These are phyloP conservation scores for Amniataba percoides DNA, from an alignment of 2,797 vertebrate species.

Conservation along the genomic window DNA sequence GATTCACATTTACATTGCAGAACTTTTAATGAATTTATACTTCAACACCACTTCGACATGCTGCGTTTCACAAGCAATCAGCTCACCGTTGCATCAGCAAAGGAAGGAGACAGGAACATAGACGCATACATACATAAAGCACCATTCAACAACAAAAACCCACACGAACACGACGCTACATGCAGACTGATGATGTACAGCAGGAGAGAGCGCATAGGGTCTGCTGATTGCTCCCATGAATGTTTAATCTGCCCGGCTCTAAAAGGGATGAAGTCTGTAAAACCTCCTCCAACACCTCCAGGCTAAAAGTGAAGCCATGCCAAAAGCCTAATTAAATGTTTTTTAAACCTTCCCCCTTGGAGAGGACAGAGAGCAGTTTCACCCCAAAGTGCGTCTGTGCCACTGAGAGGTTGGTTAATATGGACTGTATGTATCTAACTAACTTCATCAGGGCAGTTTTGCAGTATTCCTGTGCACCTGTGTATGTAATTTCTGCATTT, in stretches of 20 bases:
- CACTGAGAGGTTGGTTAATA: constrained; percentile 52
- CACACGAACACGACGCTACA: constrained; percentile 5
- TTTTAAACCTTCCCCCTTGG: constrained; percentile 82
- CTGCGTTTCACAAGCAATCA: constrained; percentile 6
- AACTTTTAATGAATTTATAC: constrained; percentile 12
- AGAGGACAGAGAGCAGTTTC: constrained; percentile 72
- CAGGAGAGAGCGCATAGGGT: constrained; percentile 70
- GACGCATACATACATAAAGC: neutral
- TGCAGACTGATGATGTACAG: constrained; percentile 68
- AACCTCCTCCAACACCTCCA: constrained; percentile 80
- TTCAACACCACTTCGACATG: neutral
- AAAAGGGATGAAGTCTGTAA: constrained; percentile 81
- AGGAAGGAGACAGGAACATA: constrained; percentile 1
- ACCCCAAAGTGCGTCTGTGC: constrained; percentile 57
- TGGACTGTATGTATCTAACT: constrained; percentile 31
- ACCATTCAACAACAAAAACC: constrained; percentile 3
- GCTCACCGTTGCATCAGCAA: neutral
- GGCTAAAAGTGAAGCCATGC: constrained; percentile 81
- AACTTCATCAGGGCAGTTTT: constrained; percentile 28
- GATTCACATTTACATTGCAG: constrained; percentile 17
- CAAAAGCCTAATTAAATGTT: constrained; percentile 86
- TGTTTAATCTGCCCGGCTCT: constrained; percentile 80
- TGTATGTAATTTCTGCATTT: neutral
- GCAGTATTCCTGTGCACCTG: constrained; percentile 4
- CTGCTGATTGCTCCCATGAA: constrained; percentile 80